Base-by-base conservation (phyloP, 2,888 invertebrate species). In the Diabrotica balteata region DNA sequence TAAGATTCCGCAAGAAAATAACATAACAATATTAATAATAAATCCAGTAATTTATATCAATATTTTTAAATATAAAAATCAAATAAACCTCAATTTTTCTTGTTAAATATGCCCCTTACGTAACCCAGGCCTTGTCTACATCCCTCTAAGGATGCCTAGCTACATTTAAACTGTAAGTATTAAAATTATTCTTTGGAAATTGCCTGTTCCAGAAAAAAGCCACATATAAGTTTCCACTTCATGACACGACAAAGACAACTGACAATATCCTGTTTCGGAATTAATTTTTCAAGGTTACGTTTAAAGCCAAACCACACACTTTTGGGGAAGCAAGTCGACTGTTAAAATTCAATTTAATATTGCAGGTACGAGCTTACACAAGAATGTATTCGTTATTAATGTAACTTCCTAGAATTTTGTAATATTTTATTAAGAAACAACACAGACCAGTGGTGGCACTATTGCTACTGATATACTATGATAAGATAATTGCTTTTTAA, bases 311-410 rank as follows among this genome's bases (percentile, higher is more conserved):
- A 32, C 43, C 50, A 44, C 45, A 51, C 57, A 65, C 58, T 58
- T 57, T 61, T 60, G 44, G 50, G 45, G 53, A 63, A 55, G 65
- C 32, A 67, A 72, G 63, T 67, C 70, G 60, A 60, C 68, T 66
- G 71, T 68, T 69, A 69, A 69, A 71, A 68, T 67, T 73, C 64
- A 71, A 68, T 71, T 69, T 68, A 66, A 71, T 67, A 71, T 71
- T 71, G 60, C 62, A 72, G 67, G 70, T 67, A 67, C 69, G 66
- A 66, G 66, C 55, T 60, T 65, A 50, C 60, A 52, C 55, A 72
- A 71, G 69, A 63, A 64, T 59, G 51, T 65, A 63, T 63, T 58
- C 64, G 50, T 65, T 66, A 72, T 68, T 70, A 66, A 66, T 63
- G 55, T 72, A 65, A 70, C 72, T 70, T 70, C 49, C 66, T 57